These are phyloP conservation scores for Amphipoea oculea DNA, from an alignment of 2,888 invertebrate species.

Conservation along the genomic window DNA sequence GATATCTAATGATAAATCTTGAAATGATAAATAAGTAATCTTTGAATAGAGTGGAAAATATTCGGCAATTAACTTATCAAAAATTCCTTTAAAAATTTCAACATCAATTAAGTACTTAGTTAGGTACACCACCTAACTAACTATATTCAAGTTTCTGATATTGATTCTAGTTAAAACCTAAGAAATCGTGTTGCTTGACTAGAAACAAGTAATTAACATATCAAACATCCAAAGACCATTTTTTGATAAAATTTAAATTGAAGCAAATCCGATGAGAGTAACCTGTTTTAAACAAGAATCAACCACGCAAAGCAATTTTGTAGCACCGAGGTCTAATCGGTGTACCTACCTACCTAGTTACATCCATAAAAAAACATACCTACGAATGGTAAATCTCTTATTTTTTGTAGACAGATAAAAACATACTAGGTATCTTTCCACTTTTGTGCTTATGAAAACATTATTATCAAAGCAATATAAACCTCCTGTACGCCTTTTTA, in stretches of 20 bases:
- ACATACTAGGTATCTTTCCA: constrained; percentile 29
- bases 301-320: constrained; percentile 15
- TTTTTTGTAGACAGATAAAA: constrained; percentile 39
- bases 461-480: constrained; percentile 32
- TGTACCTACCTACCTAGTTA: background rate
- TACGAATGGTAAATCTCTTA: constrained; percentile 30
- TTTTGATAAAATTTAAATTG: constrained; percentile 4
- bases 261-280: constrained; percentile 30
- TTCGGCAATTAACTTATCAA: constrained; percentile 27
- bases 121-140: no score
- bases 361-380: constrained; percentile 7
- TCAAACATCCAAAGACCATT: background rate
- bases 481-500: constrained; percentile 3
- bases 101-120: constrained; percentile 6
- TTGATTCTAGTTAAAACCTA: background rate
- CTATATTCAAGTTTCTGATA: background rate
- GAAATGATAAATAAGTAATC: constrained; percentile 44
- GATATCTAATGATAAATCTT: constrained; percentile 59
- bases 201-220: constrained; percentile 5
- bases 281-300: constrained; percentile 39
- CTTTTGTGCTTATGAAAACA: constrained; percentile 23
- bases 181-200: background rate
- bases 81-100: background rate
- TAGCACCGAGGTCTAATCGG: constrained; percentile 14
- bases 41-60: constrained; percentile 34